Evolutionary conservation across 2,888 invertebrate species (phyloP).

Genomic region (Limnephilus lunatus): DNA sequence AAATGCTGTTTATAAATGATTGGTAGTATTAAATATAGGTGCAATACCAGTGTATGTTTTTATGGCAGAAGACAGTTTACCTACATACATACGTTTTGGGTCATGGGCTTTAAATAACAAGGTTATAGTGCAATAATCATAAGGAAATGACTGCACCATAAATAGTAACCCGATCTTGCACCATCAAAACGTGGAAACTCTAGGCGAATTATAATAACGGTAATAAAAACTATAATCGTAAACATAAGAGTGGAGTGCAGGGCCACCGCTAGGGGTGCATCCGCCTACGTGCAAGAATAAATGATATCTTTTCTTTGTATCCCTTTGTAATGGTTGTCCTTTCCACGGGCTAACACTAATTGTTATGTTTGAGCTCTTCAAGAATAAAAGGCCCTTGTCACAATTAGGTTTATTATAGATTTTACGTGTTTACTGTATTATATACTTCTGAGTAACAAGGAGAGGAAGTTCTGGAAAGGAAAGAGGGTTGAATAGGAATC

Average conservation of each 20-base stretch:
- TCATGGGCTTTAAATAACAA: not conserved
- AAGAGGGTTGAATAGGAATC: too few species aligned
- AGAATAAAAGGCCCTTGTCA: too few species aligned
- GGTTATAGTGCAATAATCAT: not conserved
- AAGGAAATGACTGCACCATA: slow-evolving; percentile 2
- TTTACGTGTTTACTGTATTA: too few species aligned
- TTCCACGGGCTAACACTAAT: too few species aligned
- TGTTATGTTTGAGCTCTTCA: too few species aligned
- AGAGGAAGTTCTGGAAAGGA: too few species aligned
- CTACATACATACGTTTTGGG: not conserved
- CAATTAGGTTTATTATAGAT: too few species aligned
- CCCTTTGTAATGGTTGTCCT: too few species aligned
- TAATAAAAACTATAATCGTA: not conserved
- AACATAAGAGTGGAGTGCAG: not conserved
- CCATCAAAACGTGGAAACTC: not conserved
- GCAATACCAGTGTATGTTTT: not conserved
- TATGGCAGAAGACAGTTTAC: not conserved
- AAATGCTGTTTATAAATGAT: too few species aligned
- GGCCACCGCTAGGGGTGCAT: not conserved
- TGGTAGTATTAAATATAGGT: too few species aligned
- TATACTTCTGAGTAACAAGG: too few species aligned
- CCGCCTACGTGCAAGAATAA: not conserved
- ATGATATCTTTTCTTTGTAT: too few species aligned
- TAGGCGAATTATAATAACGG: not conserved
- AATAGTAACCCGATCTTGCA: not conserved